These are phyloP conservation scores for Turdus rufiventris DNA, from an alignment of 2,113 vertebrate genomes.

Conservation along the genomic window DNA sequence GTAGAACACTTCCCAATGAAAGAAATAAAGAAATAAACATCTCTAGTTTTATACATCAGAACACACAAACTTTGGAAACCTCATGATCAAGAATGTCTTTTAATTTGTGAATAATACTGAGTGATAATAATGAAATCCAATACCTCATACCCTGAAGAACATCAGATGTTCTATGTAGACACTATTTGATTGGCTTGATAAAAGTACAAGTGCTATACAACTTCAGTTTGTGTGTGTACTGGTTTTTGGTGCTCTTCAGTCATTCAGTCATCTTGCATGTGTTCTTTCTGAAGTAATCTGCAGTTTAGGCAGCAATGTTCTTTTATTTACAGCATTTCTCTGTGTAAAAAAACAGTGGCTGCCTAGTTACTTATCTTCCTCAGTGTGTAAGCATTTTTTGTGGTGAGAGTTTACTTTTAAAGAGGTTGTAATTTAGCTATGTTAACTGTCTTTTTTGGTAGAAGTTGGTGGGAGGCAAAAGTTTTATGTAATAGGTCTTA, in stretches of 20 bases:
- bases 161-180: neutral
- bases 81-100: neutral
- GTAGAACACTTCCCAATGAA: neutral
- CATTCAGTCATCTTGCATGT: neutral
- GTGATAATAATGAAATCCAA: neutral
- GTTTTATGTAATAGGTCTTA: neutral
- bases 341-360: neutral
- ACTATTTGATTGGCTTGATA: neutral
- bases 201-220: neutral
- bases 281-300: neutral
- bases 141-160: neutral
- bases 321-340: neutral
- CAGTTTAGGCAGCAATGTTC: neutral
- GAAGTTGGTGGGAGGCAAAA: neutral
- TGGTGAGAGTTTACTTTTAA: neutral
- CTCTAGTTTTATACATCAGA: neutral
- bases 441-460: neutral
- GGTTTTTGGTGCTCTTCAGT: neutral
- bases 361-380: neutral
- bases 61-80: neutral
- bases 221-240: neutral
- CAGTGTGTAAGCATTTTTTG: neutral
- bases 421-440: neutral
- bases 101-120: neutral
- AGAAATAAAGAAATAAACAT: neutral